Evolutionary conservation across 2,888 invertebrate species (phyloP), one percentile per base, ranked within the genome.

Genomic region (Leucoptera coffeella): DNA sequence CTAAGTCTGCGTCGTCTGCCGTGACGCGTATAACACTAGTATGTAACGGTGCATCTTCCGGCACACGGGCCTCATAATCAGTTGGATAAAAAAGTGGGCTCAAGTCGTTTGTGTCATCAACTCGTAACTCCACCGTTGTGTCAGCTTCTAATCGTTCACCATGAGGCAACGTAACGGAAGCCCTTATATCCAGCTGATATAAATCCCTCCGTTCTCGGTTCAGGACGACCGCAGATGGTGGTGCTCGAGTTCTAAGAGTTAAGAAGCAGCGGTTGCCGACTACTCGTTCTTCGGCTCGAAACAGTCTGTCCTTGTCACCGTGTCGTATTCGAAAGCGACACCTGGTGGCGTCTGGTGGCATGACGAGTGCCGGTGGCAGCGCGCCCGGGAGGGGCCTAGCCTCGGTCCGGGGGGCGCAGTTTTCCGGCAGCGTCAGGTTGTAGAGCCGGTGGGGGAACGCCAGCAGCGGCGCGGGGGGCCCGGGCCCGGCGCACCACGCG

Each of bases 261-360:
- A 96, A 74, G 60, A 97, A 97, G 54, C 90, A 91, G 69, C 95
- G 94, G 64, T 96, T 93, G 20, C 96, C 96, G 28, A 96, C 85
- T 32, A 80, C 69, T 32, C 84, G 77, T 40, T 89, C 85, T 52
- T 95, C 94, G 6, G 90, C 90, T 54, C 91, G 92, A 65, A 96
- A 96, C 49, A 94, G 85, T 49, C 85, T 85, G 47, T 90, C 88
- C 28, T 80, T 79, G 62, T 94, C 92, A 23, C 94, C 93, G 42
- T 79, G 80, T 12, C 85, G 77, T 49, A 97, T 92, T 47, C 85
- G 85, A 61, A 84, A 97, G 37, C 85, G 83, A 25, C 95, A 77
- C 29, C 52, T 51, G 5, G 57, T 52, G 31, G 50, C 59, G 20
- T 57, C 48, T 27, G 48, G 48, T 17, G 64, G 59, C 29, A 59